Conservation (phyloP, 2,113 vertebrate species). For the Emydura subglobosa region DNA sequence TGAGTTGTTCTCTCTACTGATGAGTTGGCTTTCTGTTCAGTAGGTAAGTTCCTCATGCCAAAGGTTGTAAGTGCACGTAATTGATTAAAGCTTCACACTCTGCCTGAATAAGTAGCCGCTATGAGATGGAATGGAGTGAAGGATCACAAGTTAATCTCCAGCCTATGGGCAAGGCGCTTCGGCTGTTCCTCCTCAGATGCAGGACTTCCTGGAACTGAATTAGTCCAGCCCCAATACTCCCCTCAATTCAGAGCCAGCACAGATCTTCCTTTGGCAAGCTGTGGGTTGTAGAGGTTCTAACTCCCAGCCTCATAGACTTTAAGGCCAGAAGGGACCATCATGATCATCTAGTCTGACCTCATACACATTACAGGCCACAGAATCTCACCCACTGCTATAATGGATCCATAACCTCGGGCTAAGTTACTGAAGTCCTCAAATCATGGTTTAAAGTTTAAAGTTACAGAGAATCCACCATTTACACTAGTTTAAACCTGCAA, state of each 20-base stretch:
- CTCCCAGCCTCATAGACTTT: background rate
- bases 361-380: too few species aligned
- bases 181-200: background rate
- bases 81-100: background rate
- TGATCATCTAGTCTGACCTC: too few species aligned
- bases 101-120: background rate
- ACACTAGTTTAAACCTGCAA: too few species aligned
- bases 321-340: too few species aligned
- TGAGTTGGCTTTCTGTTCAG: slow-evolving; percentile 16
- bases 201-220: slow-evolving; percentile 2
- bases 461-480: too few species aligned
- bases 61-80: background rate
- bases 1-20: background rate
- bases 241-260: background rate
- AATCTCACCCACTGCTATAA: too few species aligned
- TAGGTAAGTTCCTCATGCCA: background rate
- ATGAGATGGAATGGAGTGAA: background rate
- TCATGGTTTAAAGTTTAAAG: too few species aligned
- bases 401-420: too few species aligned
- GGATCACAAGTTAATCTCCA: slow-evolving; percentile 18
- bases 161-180: slow-evolving; percentile 9
- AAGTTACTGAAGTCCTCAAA: too few species aligned
- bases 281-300: background rate
- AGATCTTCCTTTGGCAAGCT: background rate
- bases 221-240: background rate